Evolutionary conservation across 2,797 vertebrate genomes (phyloP).

Genomic region (Chelon labrosus): DNA sequence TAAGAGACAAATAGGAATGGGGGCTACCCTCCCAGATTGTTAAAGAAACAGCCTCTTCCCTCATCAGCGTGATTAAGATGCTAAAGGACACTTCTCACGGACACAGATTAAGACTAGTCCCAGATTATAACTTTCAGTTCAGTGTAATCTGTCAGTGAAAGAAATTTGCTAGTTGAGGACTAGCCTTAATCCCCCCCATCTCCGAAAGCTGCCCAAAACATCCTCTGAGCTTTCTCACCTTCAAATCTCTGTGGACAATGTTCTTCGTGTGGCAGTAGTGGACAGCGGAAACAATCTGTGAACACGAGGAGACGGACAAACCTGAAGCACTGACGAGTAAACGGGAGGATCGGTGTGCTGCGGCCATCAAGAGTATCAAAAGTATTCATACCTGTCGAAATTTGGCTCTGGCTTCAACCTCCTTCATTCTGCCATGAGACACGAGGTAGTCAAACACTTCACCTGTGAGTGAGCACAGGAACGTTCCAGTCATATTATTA

Average conservation of each 20-base stretch:
- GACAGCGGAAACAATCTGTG: slow-evolving; percentile 92
- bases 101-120: slow-evolving; percentile 67
- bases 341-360: not conserved
- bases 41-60: slow-evolving; percentile 19
- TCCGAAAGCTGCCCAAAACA: slow-evolving; percentile 27
- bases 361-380: not conserved
- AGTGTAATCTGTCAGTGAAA: slow-evolving; percentile 54
- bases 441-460: slow-evolving; percentile 98
- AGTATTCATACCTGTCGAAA: slow-evolving; percentile 88
- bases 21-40: slow-evolving; percentile 4
- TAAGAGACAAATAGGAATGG: slow-evolving; percentile 36
- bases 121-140: slow-evolving; percentile 63
- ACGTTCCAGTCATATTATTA: not conserved
- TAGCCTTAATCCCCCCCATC: slow-evolving; percentile 54
- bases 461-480: slow-evolving; percentile 77
- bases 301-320: slow-evolving; percentile 14
- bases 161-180: slow-evolving; percentile 40
- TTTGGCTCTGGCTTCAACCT: slow-evolving; percentile 95
- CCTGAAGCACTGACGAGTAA: not conserved
- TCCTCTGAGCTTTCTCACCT: slow-evolving; percentile 83
- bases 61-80: slow-evolving; percentile 57
- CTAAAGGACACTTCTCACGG: slow-evolving; percentile 40
- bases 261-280: slow-evolving; percentile 96
- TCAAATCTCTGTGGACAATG: slow-evolving; percentile 94
- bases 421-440: slow-evolving; percentile 96